These are phyloP conservation scores for Corapipo altera DNA, from an alignment of 2,113 vertebrate genomes.

Conservation along the genomic window DNA sequence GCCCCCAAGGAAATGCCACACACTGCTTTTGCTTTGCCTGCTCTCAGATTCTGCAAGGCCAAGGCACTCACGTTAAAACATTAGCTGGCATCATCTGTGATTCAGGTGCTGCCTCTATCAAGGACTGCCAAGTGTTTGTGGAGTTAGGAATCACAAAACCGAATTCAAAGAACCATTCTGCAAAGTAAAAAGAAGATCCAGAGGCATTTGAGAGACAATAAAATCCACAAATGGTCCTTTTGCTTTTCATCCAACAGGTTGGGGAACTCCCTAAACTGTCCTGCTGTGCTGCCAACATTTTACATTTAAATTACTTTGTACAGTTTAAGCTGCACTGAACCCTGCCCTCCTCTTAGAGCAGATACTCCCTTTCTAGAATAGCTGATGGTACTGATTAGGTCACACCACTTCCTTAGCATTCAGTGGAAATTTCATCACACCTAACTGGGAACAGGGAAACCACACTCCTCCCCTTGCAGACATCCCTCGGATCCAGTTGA, in stretches of 20 bases:
- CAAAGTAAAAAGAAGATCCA: constrained; percentile 33
- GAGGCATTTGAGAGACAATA: neutral
- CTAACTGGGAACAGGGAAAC: neutral
- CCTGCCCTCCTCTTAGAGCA: neutral
- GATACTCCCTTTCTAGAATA: neutral
- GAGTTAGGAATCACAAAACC: constrained; percentile 99
- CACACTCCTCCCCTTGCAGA: neutral
- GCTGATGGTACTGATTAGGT: neutral
- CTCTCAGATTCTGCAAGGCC: neutral
- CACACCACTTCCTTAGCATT: neutral
- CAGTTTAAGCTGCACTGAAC: neutral
- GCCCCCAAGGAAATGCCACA: constrained; percentile 6
- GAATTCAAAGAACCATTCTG: constrained; percentile 99
- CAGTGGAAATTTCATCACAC: neutral
- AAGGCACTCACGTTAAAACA: constrained; percentile 90
- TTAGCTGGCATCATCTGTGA: constrained; percentile 99
- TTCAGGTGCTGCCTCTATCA: constrained; percentile 98
- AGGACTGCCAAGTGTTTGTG: constrained; percentile 99
- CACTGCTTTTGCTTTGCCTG: neutral
- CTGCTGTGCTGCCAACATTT: neutral
- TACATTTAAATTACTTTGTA: neutral
- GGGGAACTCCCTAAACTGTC: neutral
- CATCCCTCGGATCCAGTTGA: neutral
- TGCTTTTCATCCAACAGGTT: neutral
- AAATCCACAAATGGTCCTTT: neutral